These are phyloP conservation scores for Oreochromis spilurus DNA, from an alignment of 2,113 vertebrate species.

Conservation along the genomic window DNA sequence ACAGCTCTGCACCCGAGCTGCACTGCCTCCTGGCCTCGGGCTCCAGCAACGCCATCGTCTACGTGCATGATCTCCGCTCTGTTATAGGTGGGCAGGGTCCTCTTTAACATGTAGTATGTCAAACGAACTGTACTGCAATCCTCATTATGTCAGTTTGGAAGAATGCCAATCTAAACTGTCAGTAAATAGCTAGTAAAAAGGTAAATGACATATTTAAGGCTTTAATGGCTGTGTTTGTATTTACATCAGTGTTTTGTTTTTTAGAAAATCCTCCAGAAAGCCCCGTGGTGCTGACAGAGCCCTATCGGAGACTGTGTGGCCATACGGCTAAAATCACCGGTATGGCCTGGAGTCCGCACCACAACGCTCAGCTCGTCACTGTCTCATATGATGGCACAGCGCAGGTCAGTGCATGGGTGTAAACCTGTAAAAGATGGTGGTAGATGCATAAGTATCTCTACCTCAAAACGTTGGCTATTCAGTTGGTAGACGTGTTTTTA, in stretches of 20 bases:
- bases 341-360: constrained; percentile 93
- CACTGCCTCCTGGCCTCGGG: constrained; percentile 85
- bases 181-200: too few relatives aligned
- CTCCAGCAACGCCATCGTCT: constrained; percentile 87
- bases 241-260: not conserved
- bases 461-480: fast-evolving
- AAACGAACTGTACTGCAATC: fast-evolving
- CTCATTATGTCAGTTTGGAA: not conserved
- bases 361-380: constrained; percentile 82
- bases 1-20: constrained; percentile 72
- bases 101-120: not conserved
- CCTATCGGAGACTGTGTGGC: constrained; percentile 83
- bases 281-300: constrained; percentile 80
- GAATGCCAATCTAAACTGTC: not conserved
- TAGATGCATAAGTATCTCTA: not conserved
- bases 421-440: not conserved
- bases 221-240: not conserved
- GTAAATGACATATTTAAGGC: not conserved
- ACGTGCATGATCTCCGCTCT: constrained; percentile 81
- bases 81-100: constrained; percentile 71
- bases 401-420: constrained; percentile 73
- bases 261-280: constrained; percentile 77
- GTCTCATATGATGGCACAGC: constrained; percentile 91
- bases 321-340: constrained; percentile 92
- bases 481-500: not conserved